A percentile compares a stretch with the other conserved stretches of the same genome.
phyloP scores from a whole-genome alignment of 2,797 vertebrate genomes.

The Gallirallus australis region DNA sequence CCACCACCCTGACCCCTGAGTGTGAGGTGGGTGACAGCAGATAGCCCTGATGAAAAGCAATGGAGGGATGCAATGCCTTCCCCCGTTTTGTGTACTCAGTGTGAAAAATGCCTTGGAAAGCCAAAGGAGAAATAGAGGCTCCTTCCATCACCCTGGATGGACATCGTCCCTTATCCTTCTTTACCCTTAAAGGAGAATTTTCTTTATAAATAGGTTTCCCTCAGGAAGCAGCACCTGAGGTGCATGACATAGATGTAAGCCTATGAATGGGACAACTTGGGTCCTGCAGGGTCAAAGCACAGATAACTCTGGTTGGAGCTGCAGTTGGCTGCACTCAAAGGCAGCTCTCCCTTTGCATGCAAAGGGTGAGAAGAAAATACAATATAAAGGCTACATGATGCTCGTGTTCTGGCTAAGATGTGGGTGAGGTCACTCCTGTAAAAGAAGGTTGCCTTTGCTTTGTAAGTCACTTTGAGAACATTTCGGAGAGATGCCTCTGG shows the following conservation, averaged over 20 bases:
- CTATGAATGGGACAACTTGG: not conserved
- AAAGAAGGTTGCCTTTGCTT: not conserved
- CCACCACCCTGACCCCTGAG: not conserved
- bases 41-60: not conserved
- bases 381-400: not conserved
- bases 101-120: not conserved
- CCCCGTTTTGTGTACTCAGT: accelerated
- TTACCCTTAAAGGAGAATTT: not conserved
- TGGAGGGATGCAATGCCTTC: accelerated
- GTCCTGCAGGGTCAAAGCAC: not conserved
- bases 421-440: not conserved
- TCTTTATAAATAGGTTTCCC: not conserved
- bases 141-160: not conserved
- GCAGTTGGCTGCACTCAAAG: not conserved
- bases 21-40: accelerated
- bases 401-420: not conserved
- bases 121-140: not conserved
- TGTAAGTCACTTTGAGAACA: not conserved
- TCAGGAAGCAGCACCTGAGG: not conserved
- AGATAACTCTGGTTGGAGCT: not conserved
- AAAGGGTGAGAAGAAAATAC: not conserved
- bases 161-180: not conserved
- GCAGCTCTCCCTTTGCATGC: too few relatives aligned
- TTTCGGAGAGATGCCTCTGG: not conserved
- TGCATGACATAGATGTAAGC: not conserved